Evolutionary conservation across 2,113 vertebrate genomes (phyloP), one percentile per base, ranked within the genome.

Genomic region (Dasypus novemcinctus): DNA sequence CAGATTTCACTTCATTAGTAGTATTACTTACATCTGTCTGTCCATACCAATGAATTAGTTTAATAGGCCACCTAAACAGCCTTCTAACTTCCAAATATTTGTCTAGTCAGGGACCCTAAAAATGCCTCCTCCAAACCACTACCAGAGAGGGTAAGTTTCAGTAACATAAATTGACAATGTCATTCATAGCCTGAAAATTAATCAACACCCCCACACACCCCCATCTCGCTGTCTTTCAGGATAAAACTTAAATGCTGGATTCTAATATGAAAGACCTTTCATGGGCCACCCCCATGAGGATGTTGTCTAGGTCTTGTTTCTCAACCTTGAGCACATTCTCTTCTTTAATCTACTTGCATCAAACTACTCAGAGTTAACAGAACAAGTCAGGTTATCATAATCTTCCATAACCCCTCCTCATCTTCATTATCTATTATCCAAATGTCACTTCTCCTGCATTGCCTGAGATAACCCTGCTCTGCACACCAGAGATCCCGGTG

Each of bases 21-120:
- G 14, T 43, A 17, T 0, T 0, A 18, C 0, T 0, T 6, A n/a
- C 7, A 61, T n/a, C 79, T 18, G 9, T 9, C 46, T 46, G 6
- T 54, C 21, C 49, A 63, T n/a, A 29, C 31, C 72, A 59, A 25
- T 17, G 69, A 14, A 23, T n/a, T 78, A 27, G 61, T 33, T 49
- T 17, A 61, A 38, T 27, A 3, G 27, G 31, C 23, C 61, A n/a
- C n/a, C 43, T 79, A 5, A 46, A 6, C 14, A 10, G 27, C 4
- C 36, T 54, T 71, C 52, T 46, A 25, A 20, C n/a, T 15, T 69
- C 43, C 63, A 75, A 25, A 46, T 61, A 71, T 33, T 64, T 31
- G 17, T 29, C 12, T 23, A 41, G 27, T 17, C 64, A 20, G 49
- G 25, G 10, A 12, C 15, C 46, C 17, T 11, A 17, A 54, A n/a